phyloP scores from a whole-genome alignment of 2,797 vertebrate genomes.

The Enteromius viviparus region DNA sequence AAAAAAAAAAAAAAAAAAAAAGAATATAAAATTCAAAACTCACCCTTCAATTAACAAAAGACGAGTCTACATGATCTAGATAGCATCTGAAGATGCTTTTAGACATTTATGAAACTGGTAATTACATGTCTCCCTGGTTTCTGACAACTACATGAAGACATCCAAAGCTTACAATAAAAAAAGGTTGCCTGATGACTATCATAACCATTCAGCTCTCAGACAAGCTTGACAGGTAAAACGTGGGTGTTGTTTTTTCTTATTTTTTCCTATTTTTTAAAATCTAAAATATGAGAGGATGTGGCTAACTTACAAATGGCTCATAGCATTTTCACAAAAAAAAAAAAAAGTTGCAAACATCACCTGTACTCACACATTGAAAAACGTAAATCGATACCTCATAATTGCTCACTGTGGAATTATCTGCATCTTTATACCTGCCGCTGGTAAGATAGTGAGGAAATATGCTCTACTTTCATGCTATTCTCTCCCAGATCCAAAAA shows the following conservation, averaged over 20 bases:
- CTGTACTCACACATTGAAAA: background rate
- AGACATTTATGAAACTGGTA: constrained; percentile 38
- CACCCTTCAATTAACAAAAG: constrained; percentile 36
- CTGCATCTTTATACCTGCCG: constrained; percentile 23
- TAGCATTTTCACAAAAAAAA: background rate
- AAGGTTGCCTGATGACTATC: constrained; percentile 15
- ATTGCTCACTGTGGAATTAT: background rate
- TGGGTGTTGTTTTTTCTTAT: background rate
- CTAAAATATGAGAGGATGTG: background rate
- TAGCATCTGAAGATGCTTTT: constrained; percentile 30
- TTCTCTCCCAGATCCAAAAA: constrained; percentile 47
- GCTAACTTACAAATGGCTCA: background rate
- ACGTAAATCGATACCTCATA: background rate
- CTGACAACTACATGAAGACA: constrained; percentile 38
- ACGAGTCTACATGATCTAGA: constrained; percentile 23
- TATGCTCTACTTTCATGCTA: constrained; percentile 44
- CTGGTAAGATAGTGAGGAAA: constrained; percentile 17
- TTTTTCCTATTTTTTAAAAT: background rate
- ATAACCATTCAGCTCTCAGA: constrained; percentile 4
- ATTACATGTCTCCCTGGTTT: constrained; percentile 14
- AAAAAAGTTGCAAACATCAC: background rate
- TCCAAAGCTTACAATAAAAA: constrained; percentile 14
- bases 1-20: no score
- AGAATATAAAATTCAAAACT: constrained; percentile 18
- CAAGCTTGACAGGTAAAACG: constrained; percentile 12